Conservation (phyloP, 2,797 vertebrate genomes). For the Xerus rutilus region DNA sequence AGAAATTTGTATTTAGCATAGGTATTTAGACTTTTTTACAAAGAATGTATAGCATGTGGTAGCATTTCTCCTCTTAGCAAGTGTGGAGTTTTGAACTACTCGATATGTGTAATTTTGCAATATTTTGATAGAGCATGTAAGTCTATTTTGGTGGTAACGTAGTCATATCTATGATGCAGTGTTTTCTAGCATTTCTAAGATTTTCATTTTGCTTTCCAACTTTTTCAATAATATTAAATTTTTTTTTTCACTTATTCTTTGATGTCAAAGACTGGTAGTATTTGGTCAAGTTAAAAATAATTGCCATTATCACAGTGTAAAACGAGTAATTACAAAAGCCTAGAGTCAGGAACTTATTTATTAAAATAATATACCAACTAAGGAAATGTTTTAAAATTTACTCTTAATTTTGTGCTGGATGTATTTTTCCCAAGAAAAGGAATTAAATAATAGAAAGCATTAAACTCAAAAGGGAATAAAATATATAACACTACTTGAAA, state of each 20-base stretch:
- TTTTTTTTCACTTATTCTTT: not conserved
- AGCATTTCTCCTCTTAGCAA: constrained; percentile 50
- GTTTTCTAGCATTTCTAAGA: constrained; percentile 19
- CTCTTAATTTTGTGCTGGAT: constrained; percentile 32
- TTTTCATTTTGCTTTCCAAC: constrained; percentile 48
- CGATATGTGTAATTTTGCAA: constrained; percentile 17
- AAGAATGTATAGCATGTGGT: not conserved
- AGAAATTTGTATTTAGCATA: not conserved
- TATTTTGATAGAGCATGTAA: constrained; percentile 18
- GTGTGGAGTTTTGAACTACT: not conserved
- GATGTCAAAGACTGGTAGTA: constrained; percentile 5
- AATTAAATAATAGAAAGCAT: constrained; percentile 30
- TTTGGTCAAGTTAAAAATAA: constrained; percentile 60
- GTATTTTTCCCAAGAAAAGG: constrained; percentile 39
- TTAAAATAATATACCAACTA: constrained; percentile 42
- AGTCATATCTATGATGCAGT: not conserved
- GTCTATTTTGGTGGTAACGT: constrained; percentile 49
- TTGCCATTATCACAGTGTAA: constrained; percentile 38
- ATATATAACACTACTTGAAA: constrained; percentile 34
- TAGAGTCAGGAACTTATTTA: constrained; percentile 52
- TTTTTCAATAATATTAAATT: constrained; percentile 46
- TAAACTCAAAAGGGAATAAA: constrained; percentile 52
- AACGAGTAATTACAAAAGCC: constrained; percentile 47
- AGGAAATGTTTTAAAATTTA: not conserved
- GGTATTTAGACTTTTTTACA: constrained; percentile 11